phyloP scores from a whole-genome alignment of 2,797 vertebrate species.

The Psittacula derbiana region DNA sequence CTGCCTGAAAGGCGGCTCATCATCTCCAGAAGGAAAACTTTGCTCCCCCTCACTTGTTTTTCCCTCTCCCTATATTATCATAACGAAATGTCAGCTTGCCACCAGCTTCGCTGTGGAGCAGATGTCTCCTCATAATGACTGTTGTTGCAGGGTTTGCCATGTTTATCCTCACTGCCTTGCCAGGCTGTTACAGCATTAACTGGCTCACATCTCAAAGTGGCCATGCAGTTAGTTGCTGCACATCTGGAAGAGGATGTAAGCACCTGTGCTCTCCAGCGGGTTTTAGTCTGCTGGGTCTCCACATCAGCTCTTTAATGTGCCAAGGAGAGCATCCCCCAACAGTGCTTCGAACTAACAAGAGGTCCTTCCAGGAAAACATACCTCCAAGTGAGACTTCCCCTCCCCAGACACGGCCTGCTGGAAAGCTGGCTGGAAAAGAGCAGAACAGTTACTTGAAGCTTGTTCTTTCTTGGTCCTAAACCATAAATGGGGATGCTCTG shows the following conservation, averaged over 20 bases:
- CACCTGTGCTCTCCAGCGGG: not conserved
- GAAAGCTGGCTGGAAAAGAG: not conserved
- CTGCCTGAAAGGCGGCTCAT: not conserved
- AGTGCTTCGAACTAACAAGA: not conserved
- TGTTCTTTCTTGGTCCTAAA: not conserved
- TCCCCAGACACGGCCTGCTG: rapidly evolving
- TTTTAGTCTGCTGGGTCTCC: not conserved
- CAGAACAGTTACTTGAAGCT: not conserved
- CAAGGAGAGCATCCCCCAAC: not conserved
- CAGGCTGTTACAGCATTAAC: not conserved
- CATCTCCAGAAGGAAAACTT: not conserved
- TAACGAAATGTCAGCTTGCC: constrained; percentile 37
- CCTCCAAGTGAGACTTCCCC: not conserved
- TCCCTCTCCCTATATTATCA: not conserved
- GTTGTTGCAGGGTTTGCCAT: not conserved
- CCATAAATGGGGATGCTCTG: not conserved
- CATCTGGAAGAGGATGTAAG: not conserved
- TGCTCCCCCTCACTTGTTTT: not conserved
- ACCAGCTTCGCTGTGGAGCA: constrained; percentile 23
- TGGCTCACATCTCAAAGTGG: not conserved
- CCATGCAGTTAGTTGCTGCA: not conserved
- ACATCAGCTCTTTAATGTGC: not conserved
- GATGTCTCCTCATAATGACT: constrained; percentile 14
- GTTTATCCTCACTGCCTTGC: constrained; percentile 27
- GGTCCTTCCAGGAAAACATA: not conserved